phyloP scores from a whole-genome alignment of 2,797 vertebrate species.

The Balearica regulorum region DNA sequence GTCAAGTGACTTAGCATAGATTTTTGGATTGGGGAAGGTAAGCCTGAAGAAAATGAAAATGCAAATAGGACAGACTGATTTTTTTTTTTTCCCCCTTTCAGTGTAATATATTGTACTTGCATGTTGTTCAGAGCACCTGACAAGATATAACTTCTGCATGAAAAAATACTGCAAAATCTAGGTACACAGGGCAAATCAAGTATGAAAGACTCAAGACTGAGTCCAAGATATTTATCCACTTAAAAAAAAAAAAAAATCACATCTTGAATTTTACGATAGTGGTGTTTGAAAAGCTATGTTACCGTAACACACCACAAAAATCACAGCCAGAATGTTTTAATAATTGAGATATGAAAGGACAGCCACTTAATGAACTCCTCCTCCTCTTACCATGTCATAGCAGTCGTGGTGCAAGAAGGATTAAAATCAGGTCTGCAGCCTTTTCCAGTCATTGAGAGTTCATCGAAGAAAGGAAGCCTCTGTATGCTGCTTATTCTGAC shows the following conservation, averaged over 20 bases:
- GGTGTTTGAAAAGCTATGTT: neutral
- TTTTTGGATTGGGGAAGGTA: neutral
- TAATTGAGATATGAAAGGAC: neutral
- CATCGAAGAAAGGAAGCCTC: neutral
- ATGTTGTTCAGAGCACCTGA: neutral
- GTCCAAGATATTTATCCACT: neutral
- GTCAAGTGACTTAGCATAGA: neutral
- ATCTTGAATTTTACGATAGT: neutral
- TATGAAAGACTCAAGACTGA: neutral
- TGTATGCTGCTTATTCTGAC: neutral
- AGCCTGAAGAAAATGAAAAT: conserved; percentile 3
- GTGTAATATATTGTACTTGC: neutral
- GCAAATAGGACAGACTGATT: neutral
- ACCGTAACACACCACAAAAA: neutral
- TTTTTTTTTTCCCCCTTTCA: neutral
- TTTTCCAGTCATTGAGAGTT: neutral
- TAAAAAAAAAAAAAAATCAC: neutral
- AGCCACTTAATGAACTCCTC: neutral
- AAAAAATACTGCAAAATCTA: neutral
- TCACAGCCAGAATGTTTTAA: neutral
- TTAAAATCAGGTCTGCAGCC: neutral
- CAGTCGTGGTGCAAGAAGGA: neutral
- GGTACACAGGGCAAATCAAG: neutral
- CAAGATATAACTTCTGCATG: neutral
- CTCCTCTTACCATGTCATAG: neutral